Conservation (phyloP, 2,113 vertebrate species). For the Pitta sordida region DNA sequence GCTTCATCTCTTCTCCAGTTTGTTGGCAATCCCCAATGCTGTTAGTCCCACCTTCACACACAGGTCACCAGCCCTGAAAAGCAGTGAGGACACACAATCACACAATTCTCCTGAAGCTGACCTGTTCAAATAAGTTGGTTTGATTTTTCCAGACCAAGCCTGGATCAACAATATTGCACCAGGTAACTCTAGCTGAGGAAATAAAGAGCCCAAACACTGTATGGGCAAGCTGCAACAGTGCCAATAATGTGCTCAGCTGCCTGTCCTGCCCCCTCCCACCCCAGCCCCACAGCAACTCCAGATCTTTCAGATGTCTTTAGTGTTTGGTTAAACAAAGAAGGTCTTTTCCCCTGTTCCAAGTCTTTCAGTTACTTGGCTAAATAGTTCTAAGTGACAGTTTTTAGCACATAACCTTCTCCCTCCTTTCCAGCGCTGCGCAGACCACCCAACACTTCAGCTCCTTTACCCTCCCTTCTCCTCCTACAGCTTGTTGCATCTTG, state of each 20-base stretch:
- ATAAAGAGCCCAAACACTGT: background rate
- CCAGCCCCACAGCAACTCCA: conserved; percentile 1
- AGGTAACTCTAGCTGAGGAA: background rate
- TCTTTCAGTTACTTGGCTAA: conserved; percentile 25
- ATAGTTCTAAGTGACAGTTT: conserved; percentile 37
- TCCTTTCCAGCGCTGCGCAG: conserved; percentile 7
- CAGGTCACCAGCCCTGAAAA: background rate
- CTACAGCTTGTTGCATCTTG: background rate
- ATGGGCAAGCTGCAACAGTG: conserved; percentile 32
- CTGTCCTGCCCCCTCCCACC: conserved; percentile 30
- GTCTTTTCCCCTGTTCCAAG: conserved; percentile 38
- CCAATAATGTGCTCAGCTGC: conserved; percentile 12
- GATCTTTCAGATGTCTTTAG: conserved; percentile 19
- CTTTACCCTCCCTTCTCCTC: background rate
- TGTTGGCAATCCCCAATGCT: background rate
- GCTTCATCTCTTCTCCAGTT: background rate
- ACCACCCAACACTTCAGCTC: conserved; percentile 19
- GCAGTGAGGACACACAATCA: background rate
- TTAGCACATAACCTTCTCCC: background rate
- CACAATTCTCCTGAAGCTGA: background rate
- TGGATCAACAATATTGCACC: background rate
- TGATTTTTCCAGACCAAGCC: background rate
- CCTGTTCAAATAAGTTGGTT: background rate
- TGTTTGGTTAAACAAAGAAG: conserved; percentile 19
- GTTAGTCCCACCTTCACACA: background rate